Evolutionary conservation across 2,888 invertebrate species (phyloP), one percentile per base, ranked within the genome.

Genomic region (Nudaria mundana): DNA sequence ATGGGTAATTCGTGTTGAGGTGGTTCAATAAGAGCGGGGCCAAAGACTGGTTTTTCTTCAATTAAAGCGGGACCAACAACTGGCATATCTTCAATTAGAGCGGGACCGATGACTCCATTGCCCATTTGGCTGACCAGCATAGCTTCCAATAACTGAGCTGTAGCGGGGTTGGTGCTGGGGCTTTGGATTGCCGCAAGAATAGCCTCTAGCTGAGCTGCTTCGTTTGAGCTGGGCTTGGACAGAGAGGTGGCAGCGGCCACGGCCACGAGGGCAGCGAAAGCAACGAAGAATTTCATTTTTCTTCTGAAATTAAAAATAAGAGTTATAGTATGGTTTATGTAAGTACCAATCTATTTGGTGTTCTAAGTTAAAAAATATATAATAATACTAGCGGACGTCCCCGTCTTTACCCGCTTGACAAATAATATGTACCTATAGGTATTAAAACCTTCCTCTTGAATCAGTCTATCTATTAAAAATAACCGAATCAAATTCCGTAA

Each of bases 111-210:
- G 16, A 22, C 26, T 3, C 12, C 14, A n/a, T 69, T 66, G 44
- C 41, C 37, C 33, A 35, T 5, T 5, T 47, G 61, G 2, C 58
- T 53, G 0, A 40, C 36, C 14, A 78, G 61, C 50, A 65, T 66
- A 20, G 66, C 50, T 15, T 73, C 67, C n/a, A 76, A 59, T 6
- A 68, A 58, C 13, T 42, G 54, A 18, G 67, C 73, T 61, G 74
- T 73, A 43, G 70, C 71, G 31, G 76, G 75, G 66, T 75, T 67
- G 28, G 76, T 74, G 68, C 40, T 69, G 44, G 76, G 76, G 64
- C 70, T 72, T 34, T 70, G 39, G 65, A 76, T 76, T 30, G 77
- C 76, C 12, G 66, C 69, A 5, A 77, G 30, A 40, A 76, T 70
- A 12, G 66, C 67, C 28, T 63, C 65, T 13, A 74, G 4, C 11